Base-by-base conservation (phyloP, 2,797 vertebrate genomes). In the Tenualosa thibaudeaui region DNA sequence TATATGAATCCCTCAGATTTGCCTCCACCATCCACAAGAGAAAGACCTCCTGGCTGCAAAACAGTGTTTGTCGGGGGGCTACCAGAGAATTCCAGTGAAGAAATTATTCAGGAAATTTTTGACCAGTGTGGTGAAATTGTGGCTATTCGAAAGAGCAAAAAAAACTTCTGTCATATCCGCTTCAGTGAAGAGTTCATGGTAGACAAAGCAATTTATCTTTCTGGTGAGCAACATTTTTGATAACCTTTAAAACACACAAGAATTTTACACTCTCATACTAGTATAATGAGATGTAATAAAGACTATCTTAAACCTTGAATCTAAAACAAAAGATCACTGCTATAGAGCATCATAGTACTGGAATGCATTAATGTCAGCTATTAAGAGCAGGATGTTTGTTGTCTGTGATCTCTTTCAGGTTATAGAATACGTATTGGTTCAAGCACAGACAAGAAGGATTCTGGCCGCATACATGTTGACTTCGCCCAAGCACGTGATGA, bases 141-240 rank as follows among this genome's bases (percentile, higher is more conserved):
- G 53, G 97, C 97, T 7, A 96, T 97, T 91, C 95, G 97, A 88
- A 97, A 97, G 91, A 97, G 97, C 96, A 97, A 97, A 94, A 97
- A 97, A 94, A 97, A 97, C 93, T 97, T 97, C 91, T 97, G 96
- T 92, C 97, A 97, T 93, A 97, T 97, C 89, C 96, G 97, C 89
- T 97, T 96, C 91, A 91, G 94, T 46, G 96, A 97, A 89, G 96
- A 97, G 91, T 97, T 96, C 94, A 97, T 97, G 96, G 96, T 97
- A 91, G 97, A 97, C 94, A 97, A 97, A 92, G 96, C 96, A 90
- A 95, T 97, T 93, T 97, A 97, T 92, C 95, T 97, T 89, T 97
- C 97, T 89, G 97, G 97, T 97, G 94, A 26, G 88, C 6, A 6
- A 24, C 22, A 24, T 62, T 62, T 62, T 62, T 24, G 56, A 58